Base-by-base conservation (phyloP, 2,113 vertebrate species). In the Cyprinodon tularosa region DNA sequence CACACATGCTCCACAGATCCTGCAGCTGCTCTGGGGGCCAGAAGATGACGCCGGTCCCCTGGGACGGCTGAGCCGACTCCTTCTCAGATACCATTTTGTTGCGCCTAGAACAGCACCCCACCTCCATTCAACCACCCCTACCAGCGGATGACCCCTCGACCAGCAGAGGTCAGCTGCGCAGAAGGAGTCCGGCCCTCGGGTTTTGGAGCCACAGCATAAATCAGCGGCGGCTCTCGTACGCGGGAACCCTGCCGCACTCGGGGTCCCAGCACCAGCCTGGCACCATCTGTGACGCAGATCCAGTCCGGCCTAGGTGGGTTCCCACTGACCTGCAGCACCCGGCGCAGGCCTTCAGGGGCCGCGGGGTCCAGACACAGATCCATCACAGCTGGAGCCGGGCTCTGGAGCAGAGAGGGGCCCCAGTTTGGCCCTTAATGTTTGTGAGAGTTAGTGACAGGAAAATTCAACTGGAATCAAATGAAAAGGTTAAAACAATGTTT, bases 71-170 rank as follows among this genome's bases (percentile, higher is more conserved):
- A 77, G 77, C 84, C 88, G 29, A 82, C 76, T 86, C 78, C 87
- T 91, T 90, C 91, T 90, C 82, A 93, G 90, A 91, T 88, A 82
- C 83, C 92, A 93, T 93, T 95, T 94, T 94, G 93, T 88, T 74
- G 78, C 78, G 71, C 72, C 68, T 14, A 57, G 6, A 57, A 57
- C 81, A 42, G 66, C 81, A 66, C 57, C 0, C 17, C 45, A 63
- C 38, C 53, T 82, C 87, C 68, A 71, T 47, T 13, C 36, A 39
- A 48, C 38, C n/a, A 59, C 39, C 70, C 66, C 72, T 63, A 74
- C 59, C 72, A 53, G 75, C 42, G 80, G 77, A 67, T 92, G 93
- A 94, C 91, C 91, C 87, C 62, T 64, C 81, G 77, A 77, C 91
- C 90, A 90, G 86, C 80, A 88, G 74, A 86, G 91, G 92, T 93